Evolutionary conservation across 2,797 vertebrate species (phyloP).

Genomic region (Anguilla anguilla): DNA sequence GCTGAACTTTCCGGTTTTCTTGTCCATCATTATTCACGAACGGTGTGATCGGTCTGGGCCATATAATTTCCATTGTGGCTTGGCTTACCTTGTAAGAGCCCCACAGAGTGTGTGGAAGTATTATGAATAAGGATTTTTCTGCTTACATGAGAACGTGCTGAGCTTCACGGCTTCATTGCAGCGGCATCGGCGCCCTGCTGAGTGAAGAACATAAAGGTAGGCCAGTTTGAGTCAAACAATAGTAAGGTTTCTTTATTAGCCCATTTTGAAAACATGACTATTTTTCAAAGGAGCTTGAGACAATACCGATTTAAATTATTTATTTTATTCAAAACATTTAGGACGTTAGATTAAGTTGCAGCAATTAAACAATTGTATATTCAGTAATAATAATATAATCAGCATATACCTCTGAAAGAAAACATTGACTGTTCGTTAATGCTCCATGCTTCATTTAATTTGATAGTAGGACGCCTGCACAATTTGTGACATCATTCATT

Average conservation of each 20-base stretch:
- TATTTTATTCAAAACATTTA: not conserved
- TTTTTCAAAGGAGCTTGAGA: not conserved
- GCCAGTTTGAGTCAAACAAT: conserved; percentile 8
- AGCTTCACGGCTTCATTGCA: conserved; percentile 14
- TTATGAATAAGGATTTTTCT: conserved; percentile 9
- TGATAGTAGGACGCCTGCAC: not conserved
- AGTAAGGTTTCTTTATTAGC: conserved; percentile 3
- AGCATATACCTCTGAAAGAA: not conserved
- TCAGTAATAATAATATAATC: not conserved
- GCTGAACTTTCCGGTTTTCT: not conserved
- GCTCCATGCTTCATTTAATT: not conserved
- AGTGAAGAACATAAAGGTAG: not conserved
- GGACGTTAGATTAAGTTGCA: too few relatives aligned
- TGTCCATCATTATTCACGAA: conserved; percentile 1
- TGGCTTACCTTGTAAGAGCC: conserved; percentile 9
- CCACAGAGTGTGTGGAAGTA: not conserved
- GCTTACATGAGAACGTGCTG: conserved; percentile 22
- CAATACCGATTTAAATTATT: not conserved
- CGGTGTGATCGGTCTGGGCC: not conserved
- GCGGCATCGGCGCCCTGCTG: not conserved
- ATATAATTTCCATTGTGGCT: conserved; percentile 15
- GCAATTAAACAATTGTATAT: too few relatives aligned
- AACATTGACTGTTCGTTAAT: not conserved
- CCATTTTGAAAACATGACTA: not conserved
- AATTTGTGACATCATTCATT: not conserved